Conservation (phyloP, 2,888 invertebrate species). For the Drosophila stalkeri region DNA sequence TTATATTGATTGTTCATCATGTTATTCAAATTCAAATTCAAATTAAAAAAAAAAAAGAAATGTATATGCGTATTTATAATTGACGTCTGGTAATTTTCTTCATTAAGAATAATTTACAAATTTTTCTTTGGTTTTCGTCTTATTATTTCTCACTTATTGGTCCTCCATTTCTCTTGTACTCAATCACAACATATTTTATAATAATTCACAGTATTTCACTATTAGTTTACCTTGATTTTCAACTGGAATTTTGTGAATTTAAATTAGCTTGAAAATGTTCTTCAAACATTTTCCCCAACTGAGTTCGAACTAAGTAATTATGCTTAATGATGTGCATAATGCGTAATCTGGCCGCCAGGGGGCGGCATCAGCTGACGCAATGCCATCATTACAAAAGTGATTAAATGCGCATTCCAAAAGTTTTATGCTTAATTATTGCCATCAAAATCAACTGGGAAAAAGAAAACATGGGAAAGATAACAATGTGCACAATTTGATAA, state of each 20-base stretch:
- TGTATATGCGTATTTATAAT: too few species aligned
- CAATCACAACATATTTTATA: too few species aligned
- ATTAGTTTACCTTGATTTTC: not conserved
- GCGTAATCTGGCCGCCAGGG: slow-evolving; percentile 23
- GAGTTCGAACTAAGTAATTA: slow-evolving; percentile 41
- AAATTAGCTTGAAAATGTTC: not conserved
- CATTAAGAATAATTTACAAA: too few species aligned
- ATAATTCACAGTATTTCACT: not conserved
- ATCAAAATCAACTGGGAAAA: slow-evolving; percentile 29
- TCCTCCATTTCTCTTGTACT: too few species aligned
- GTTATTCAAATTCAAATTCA: too few species aligned
- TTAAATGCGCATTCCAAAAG: slow-evolving; percentile 51
- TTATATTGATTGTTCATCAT: too few species aligned
- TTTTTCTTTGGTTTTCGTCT: too few species aligned
- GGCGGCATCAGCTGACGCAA: slow-evolving; percentile 14
- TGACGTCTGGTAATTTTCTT: too few species aligned
- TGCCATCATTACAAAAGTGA: slow-evolving; percentile 38
- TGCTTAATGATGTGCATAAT: slow-evolving; percentile 33
- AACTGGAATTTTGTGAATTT: not conserved
- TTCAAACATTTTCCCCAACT: slow-evolving; percentile 9
- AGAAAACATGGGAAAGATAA: slow-evolving; percentile 4
- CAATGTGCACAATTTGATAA: slow-evolving; percentile 19
- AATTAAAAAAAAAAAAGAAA: too few species aligned
- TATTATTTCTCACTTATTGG: too few species aligned
- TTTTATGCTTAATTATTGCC: slow-evolving; percentile 55